Conservation (phyloP, 2,113 vertebrate species). For the Macquaria ambigua region DNA sequence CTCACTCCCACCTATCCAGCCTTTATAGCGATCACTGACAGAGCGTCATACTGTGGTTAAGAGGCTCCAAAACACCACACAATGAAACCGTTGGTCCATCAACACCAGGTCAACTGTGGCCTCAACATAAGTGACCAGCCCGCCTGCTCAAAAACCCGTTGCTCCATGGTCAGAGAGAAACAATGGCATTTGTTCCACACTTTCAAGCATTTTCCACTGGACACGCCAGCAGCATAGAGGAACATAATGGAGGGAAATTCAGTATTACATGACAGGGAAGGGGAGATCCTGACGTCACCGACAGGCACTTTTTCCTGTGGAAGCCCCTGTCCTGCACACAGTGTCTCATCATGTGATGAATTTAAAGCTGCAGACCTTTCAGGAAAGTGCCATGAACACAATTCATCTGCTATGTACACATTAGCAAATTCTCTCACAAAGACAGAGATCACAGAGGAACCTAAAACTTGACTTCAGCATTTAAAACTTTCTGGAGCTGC, state of each 20-base stretch:
- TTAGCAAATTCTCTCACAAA: neutral
- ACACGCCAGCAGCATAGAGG: slow-evolving; percentile 40
- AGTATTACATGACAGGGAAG: slow-evolving; percentile 67
- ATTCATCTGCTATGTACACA: neutral
- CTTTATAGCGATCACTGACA: neutral
- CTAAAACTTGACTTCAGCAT: neutral
- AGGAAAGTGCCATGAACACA: slow-evolving; percentile 20
- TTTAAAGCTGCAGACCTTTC: slow-evolving; percentile 55
- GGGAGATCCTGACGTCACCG: slow-evolving; percentile 65
- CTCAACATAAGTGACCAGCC: slow-evolving; percentile 27
- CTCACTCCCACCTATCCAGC: neutral
- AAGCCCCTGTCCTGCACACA: slow-evolving; percentile 35
- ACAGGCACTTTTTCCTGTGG: slow-evolving; percentile 55
- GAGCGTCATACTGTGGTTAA: neutral
- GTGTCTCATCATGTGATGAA: slow-evolving; percentile 25
- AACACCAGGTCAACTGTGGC: slow-evolving; percentile 39
- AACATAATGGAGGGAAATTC: slow-evolving; percentile 79
- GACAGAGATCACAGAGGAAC: neutral
- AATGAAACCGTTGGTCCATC: slow-evolving; percentile 14
- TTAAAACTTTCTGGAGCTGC: neutral
- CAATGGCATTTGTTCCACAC: slow-evolving; percentile 76
- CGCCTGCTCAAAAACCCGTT: slow-evolving; percentile 21
- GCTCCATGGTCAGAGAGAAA: slow-evolving; percentile 47
- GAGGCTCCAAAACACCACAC: slow-evolving; percentile 20
- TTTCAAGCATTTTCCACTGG: slow-evolving; percentile 78